These are phyloP conservation scores for Drosophila sp. DNA, from an alignment of 1,140 invertebrate species.

Conservation along the genomic window DNA sequence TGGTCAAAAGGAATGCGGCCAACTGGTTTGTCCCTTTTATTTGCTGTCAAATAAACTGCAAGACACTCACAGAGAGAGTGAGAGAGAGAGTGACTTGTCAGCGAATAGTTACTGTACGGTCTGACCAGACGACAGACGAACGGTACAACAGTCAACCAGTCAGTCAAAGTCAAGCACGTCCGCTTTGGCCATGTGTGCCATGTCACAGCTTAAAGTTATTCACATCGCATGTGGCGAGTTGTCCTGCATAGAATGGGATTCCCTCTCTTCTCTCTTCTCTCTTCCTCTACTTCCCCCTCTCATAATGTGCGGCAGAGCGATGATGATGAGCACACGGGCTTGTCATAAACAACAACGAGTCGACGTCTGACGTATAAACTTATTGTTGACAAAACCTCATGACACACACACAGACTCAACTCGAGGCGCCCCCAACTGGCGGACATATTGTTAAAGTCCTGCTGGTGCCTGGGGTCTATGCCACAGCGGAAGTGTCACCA, in stretches of 20 bases:
- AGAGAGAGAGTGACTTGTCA: slow-evolving; percentile 39
- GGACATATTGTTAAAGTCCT: slow-evolving; percentile 77
- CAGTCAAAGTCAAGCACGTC: slow-evolving; percentile 79
- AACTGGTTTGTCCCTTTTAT: slow-evolving; percentile 58
- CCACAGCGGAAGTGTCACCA: slow-evolving; percentile 84
- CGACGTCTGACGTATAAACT: slow-evolving; percentile 74
- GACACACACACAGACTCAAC: slow-evolving; percentile 48
- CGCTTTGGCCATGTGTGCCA: slow-evolving; percentile 51
- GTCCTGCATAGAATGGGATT: slow-evolving; percentile 4
- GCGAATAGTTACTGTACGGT: slow-evolving; percentile 21
- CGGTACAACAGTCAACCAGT: slow-evolving; percentile 21
- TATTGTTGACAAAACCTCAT: slow-evolving; percentile 82
- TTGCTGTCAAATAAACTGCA: slow-evolving; percentile 62
- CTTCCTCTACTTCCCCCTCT: slow-evolving; percentile 6
- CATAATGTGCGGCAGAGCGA: slow-evolving; percentile 40
- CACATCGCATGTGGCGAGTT: slow-evolving; percentile 40
- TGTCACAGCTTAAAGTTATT: slow-evolving; percentile 80
- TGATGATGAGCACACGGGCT: slow-evolving; percentile 40
- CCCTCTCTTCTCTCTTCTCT: slow-evolving; percentile 11
- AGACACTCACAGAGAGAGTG: slow-evolving; percentile 14
- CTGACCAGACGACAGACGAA: neutral
- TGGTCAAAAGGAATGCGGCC: slow-evolving; percentile 47
- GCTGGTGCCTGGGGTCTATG: slow-evolving; percentile 52
- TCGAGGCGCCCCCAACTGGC: slow-evolving; percentile 37
- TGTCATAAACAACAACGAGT: slow-evolving; percentile 79